phyloP scores from a whole-genome alignment of 2,797 vertebrate genomes.

The Amazonetta brasiliensis region DNA sequence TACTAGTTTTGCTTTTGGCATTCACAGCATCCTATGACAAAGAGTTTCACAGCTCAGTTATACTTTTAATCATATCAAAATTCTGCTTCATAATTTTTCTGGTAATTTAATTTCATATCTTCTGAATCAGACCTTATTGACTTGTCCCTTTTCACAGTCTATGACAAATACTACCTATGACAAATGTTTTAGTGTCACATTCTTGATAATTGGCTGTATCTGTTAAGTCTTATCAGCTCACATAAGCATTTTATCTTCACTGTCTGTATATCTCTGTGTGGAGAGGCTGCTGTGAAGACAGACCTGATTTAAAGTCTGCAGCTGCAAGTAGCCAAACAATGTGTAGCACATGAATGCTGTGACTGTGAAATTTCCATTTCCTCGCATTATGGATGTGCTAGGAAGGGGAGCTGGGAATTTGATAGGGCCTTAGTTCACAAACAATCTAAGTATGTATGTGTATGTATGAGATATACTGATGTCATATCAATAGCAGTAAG shows the following conservation, averaged over 20 bases:
- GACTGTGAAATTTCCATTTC: conserved; percentile 50
- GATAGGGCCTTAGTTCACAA: background rate
- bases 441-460: background rate
- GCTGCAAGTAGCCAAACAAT: background rate
- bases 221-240: background rate
- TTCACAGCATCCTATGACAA: background rate
- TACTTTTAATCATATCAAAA: background rate
- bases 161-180: background rate
- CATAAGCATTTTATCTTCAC: background rate
- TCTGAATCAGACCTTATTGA: background rate
- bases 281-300: background rate
- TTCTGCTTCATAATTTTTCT: background rate
- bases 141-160: background rate
- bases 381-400: background rate
- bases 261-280: background rate
- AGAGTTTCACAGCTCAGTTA: background rate
- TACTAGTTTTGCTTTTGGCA: background rate
- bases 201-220: background rate
- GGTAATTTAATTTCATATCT: background rate
- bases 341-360: background rate
- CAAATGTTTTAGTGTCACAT: background rate
- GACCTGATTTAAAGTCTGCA: background rate
- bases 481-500: background rate
- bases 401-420: conserved; percentile 23
- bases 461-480: background rate